These are phyloP conservation scores for Gryllus longicercus DNA, from an alignment of 2,888 invertebrate genomes.

Conservation along the genomic window DNA sequence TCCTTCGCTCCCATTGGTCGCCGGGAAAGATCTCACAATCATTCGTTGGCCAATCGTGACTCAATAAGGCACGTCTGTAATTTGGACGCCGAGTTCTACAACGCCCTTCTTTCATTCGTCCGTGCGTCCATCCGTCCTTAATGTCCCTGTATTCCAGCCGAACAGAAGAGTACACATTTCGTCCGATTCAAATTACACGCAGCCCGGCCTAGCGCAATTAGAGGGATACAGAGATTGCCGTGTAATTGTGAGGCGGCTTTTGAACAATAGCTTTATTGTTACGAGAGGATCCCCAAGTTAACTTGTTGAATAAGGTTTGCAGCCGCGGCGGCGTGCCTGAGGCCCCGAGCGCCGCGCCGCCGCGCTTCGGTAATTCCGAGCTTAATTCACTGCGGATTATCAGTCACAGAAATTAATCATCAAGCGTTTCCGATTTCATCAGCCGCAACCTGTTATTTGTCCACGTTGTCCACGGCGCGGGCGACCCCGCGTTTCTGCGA, in stretches of 20 bases:
- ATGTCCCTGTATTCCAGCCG: not conserved
- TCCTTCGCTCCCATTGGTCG: not conserved
- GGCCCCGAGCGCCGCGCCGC: not conserved
- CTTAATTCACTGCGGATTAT: conserved; percentile 17
- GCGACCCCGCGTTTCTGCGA: too few species aligned
- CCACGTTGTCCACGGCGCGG: not conserved
- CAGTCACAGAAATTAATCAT: conserved; percentile 17
- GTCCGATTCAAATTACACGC: not conserved
- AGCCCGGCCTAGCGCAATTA: conserved; percentile 3
- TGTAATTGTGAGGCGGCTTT: not conserved
- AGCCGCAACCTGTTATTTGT: conserved; percentile 17
- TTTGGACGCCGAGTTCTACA: not conserved
- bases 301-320: not conserved
- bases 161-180: not conserved
- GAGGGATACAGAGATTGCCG: conserved; percentile 17
- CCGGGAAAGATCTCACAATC: not conserved
- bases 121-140: not conserved
- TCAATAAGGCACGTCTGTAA: not conserved
- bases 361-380: not conserved
- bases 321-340: not conserved
- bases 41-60: conserved; percentile 6
- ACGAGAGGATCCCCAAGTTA: not conserved
- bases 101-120: conserved; percentile 17
- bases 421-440: conserved; percentile 7
- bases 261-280: conserved; percentile 17